Evolutionary conservation across 2,888 invertebrate species (phyloP), one percentile per base, ranked within the genome.

Genomic region (Phyllotreta striolata): DNA sequence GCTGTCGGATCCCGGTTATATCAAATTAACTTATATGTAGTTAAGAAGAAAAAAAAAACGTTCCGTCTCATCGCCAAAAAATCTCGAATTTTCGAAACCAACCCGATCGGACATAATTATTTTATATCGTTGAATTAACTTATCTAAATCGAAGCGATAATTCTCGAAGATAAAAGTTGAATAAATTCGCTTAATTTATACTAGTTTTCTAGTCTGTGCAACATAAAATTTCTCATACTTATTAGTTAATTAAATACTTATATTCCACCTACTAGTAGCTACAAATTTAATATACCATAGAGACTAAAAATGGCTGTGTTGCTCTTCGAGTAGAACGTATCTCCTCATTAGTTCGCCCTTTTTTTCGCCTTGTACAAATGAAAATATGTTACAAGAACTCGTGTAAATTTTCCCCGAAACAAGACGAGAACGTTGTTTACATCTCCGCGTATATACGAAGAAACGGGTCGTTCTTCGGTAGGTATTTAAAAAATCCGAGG

Each of bases 381-480:
- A 67, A 67, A 62, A 65, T 67, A 67, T 67, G 67, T 65, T 65
- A 67, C 63, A 67, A 64, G 67, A 65, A 67, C 59, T 55, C 67
- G 64, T 67, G 67, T 67, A 55, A 57, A 56, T 64, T 66, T 61
- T 57, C 43, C 61, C 64, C 57, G n/a, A 58, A 54, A 66, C 69
- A 66, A 67, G 69, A 66, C 68, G 35, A 10, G 37, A 34, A 49
- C 7, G 49, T 35, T 49, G 49, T 49, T 49, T 49, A 49, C 49
- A 49, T 49, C 12, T n/a, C 10, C n/a, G 2, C 1, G 12, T 44
- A 3, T 44, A 13, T 13, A 13, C 6, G 9, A 4, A 43, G 12
- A 43, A 43, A 43, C 6, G 46, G 24, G n/a, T 47, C 12, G 10
- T 12, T 6, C 44, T n/a, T 9, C n/a, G 12, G 13, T 47, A 2